Evolutionary conservation across 2,797 vertebrate species (phyloP).

Genomic region (Enteromius afrohamiltoni): DNA sequence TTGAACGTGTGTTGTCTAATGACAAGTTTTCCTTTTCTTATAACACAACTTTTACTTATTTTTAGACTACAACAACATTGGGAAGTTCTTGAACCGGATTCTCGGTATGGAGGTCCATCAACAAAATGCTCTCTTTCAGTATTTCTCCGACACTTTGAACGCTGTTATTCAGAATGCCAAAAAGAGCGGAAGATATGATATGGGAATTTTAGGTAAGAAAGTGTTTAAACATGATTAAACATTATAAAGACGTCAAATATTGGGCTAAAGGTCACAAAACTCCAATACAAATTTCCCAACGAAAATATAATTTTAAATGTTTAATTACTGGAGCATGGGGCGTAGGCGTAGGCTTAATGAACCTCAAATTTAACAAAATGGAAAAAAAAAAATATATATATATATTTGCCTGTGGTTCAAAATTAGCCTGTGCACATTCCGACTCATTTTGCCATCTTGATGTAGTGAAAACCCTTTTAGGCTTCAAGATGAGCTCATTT

Average conservation of each 20-base stretch:
- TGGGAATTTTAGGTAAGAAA: slow-evolving; percentile 93
- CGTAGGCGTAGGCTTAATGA: background rate
- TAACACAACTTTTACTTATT: background rate
- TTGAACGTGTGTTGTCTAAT: background rate
- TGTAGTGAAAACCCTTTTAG: background rate
- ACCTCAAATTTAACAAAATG: too few relatives aligned
- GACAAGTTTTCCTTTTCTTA: background rate
- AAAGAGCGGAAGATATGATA: slow-evolving; percentile 96
- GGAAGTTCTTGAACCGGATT: slow-evolving; percentile 97
- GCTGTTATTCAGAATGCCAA: slow-evolving; percentile 97
- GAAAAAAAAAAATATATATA: too few relatives aligned
- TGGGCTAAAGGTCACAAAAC: background rate
- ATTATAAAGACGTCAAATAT: background rate
- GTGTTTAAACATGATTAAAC: background rate
- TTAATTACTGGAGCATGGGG: background rate
- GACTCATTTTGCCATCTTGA: background rate
- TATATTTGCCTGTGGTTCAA: background rate
- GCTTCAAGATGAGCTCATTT: background rate
- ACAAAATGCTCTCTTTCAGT: slow-evolving; percentile 97
- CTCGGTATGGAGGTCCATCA: slow-evolving; percentile 98
- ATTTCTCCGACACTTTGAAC: slow-evolving; percentile 93
- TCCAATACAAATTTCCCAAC: background rate
- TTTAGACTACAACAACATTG: slow-evolving; percentile 98
- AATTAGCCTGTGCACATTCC: background rate
- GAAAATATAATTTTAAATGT: background rate